Conservation (phyloP, 1,140 invertebrate genomes). For the Schlechtendalia chinensis region DNA sequence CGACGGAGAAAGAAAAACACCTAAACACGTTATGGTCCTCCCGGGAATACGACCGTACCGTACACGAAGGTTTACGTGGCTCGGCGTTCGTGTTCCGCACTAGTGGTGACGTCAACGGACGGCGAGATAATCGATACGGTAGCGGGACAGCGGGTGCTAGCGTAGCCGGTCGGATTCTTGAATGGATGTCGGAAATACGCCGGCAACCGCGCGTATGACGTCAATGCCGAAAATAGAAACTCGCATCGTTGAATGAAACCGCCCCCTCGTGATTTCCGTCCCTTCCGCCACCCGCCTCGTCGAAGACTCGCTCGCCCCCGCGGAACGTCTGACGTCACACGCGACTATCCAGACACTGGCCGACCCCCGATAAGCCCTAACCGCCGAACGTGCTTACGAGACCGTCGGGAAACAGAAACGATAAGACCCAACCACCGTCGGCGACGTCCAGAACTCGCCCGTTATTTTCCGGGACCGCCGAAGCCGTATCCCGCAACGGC, state of each 20-base stretch:
- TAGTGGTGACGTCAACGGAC: conserved; percentile 12
- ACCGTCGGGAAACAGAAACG: not conserved
- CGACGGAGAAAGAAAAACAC: too few relatives aligned
- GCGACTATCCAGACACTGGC: not conserved
- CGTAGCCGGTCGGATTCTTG: conserved; percentile 16
- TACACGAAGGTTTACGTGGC: not conserved
- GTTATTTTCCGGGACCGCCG: not conserved
- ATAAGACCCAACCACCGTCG: not conserved
- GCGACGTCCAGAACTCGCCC: not conserved
- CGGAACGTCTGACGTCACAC: conserved; percentile 19
- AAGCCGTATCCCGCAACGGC: too few relatives aligned
- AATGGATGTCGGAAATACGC: conserved; percentile 40
- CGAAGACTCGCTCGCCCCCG: not conserved
- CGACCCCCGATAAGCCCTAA: not conserved
- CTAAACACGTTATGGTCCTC: too few relatives aligned
- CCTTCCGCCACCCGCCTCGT: not conserved
- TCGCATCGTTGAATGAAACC: conserved; percentile 38
- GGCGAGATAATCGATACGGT: conserved; percentile 10
- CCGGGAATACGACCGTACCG: not conserved
- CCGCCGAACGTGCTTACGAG: conserved; percentile 1
- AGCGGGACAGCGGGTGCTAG: not conserved
- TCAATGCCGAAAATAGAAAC: conserved; percentile 42
- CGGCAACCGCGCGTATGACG: conserved; percentile 28
- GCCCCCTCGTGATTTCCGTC: not conserved
- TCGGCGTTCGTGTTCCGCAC: not conserved